Base-by-base conservation (phyloP, 2,113 vertebrate genomes). In the Triplophysa tibetana region DNA sequence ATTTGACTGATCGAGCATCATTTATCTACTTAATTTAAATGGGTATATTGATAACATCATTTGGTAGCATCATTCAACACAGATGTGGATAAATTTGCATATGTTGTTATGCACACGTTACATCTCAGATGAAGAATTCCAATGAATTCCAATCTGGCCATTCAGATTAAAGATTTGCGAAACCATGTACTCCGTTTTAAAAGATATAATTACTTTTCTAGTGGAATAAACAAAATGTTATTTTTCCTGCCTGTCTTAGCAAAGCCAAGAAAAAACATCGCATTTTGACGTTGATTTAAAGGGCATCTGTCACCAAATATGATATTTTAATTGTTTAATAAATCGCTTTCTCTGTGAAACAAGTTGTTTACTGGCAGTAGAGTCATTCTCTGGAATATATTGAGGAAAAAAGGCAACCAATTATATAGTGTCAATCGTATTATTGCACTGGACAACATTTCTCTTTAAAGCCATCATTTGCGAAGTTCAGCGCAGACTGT, bases 401-500 rank as follows among this genome's bases (percentile, higher is more conserved):
- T 26, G 50, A 26, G 24, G 19, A 77, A 65, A 65, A 19, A 19
- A 38, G 24, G 24, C 62, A 62, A 48, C 41, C 38, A 63, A 63
- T 62, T 63, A 26, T 19, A 23, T 62, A 8, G 19, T 77, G 45
- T 43, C 45, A 66, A 77, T 77, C 45, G 14, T 65, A 65, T 65
- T 76, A 76, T 76, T 76, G 61, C 43, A 54, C 26, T 52, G 45
- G 41, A 76, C 74, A 52, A 33, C 45, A 77, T 77, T 65, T 77
- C 74, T 77, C 26, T 38, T 65, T 38, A 65, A 38, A 66, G 12
- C 11, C 62, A 52, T 76, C 8, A 65, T 64, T 75, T 24, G 17
- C 0, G 8, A 77, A 50, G 61, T 77, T 5, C 48, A 54, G 11
- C 65, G 74, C 43, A 65, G 62, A 19, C 74, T 77, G 14, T 56